phyloP scores from a whole-genome alignment of 2,113 vertebrate genomes.

The Malurus melanocephalus region DNA sequence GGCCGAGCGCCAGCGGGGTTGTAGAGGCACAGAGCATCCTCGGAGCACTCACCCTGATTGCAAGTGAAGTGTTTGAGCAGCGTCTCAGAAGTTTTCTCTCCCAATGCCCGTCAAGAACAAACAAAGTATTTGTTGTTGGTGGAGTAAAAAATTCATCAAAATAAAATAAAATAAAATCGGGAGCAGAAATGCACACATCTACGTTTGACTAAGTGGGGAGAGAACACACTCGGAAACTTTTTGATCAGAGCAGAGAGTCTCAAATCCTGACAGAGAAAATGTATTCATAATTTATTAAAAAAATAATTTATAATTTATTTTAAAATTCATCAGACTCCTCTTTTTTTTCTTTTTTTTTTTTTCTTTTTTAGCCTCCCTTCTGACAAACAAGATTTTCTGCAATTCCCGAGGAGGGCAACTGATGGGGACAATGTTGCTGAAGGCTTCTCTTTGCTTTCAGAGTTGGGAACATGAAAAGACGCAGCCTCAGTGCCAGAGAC shows the following conservation, averaged over 20 bases:
- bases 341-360: background rate
- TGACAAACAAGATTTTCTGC: constrained; percentile 38
- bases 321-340: constrained; percentile 37
- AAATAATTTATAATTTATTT: constrained; percentile 66
- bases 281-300: constrained; percentile 65
- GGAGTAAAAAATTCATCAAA: constrained; percentile 72
- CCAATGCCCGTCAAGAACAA: constrained; percentile 50
- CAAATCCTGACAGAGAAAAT: constrained; percentile 52
- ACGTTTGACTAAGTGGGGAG: constrained; percentile 5
- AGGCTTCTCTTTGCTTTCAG: background rate
- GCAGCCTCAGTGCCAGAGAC: background rate
- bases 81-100: constrained; percentile 22
- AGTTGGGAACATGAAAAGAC: background rate
- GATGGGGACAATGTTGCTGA: background rate
- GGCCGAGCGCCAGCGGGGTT: background rate
- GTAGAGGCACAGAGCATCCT: background rate
- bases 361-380: background rate
- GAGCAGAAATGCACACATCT: constrained; percentile 44
- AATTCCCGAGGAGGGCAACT: background rate
- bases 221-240: constrained; percentile 42
- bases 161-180: constrained; percentile 11
- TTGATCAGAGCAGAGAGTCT: constrained; percentile 57
- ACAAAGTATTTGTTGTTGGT: constrained; percentile 56
- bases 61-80: constrained; percentile 18
- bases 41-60: background rate